Conservation (phyloP, 2,888 invertebrate genomes). For the Drosophila nr. perissopoda region DNA sequence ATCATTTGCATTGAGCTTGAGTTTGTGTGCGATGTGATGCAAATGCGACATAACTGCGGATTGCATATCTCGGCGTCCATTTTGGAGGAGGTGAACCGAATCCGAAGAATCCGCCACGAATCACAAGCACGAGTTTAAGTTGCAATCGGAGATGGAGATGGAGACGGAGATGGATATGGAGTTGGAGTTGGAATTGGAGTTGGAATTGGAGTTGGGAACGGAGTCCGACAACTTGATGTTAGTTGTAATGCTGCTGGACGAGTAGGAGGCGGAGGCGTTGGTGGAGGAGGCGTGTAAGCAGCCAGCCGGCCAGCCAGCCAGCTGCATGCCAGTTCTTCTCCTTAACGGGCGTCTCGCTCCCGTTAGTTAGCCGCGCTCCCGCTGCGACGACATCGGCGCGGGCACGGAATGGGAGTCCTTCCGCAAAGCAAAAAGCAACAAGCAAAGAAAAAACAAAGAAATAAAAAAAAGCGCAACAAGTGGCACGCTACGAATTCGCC, state of each 20-base stretch:
- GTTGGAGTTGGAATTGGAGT: constrained; percentile 14
- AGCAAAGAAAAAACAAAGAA: neutral
- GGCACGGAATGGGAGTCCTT: neutral
- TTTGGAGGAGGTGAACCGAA: constrained; percentile 10
- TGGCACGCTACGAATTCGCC: constrained; percentile 41
- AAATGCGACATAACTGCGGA: constrained; percentile 84
- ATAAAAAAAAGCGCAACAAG: constrained; percentile 58
- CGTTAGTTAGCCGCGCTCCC: constrained; percentile 38
- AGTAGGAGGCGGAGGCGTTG: constrained; percentile 12
- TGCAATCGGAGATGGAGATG: constrained; percentile 1
- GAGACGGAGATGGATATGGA: constrained; percentile 1
- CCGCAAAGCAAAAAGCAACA: neutral
- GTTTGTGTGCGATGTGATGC: constrained; percentile 82
- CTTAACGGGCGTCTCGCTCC: constrained; percentile 30
- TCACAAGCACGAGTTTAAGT: constrained; percentile 18
- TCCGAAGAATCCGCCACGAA: constrained; percentile 12
- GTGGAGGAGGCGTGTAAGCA: constrained; percentile 55
- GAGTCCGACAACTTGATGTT: neutral
- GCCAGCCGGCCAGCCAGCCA: constrained; percentile 70
- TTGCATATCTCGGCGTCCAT: constrained; percentile 73
- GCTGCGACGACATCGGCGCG: constrained; percentile 35
- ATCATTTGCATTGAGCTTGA: constrained; percentile 83
- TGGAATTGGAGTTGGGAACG: constrained; percentile 5
- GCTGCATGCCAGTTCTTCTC: constrained; percentile 67
- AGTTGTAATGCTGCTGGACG: constrained; percentile 4